These are phyloP conservation scores for Amniataba percoides DNA, from an alignment of 2,797 vertebrate species.

Conservation along the genomic window DNA sequence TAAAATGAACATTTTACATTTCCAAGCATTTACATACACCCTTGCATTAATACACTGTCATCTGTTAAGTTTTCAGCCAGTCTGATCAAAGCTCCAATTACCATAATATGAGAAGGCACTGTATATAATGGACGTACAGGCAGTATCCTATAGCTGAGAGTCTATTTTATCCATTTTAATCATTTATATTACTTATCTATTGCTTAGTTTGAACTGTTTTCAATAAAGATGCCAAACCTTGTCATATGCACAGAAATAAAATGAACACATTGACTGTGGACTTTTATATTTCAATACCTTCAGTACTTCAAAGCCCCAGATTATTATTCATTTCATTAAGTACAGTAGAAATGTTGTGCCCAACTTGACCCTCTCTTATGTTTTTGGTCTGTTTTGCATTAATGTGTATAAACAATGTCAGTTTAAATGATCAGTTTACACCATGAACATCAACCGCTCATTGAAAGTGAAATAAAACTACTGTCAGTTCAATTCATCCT, in stretches of 20 bases:
- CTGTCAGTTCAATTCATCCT: constrained; percentile 1
- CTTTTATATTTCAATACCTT: background rate
- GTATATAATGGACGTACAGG: background rate
- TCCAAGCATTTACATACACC: background rate
- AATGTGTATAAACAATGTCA: background rate
- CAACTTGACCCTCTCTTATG: background rate
- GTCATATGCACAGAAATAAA: background rate
- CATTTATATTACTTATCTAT: background rate
- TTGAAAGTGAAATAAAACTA: constrained; percentile 7
- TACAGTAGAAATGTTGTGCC: background rate
- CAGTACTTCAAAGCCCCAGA: background rate
- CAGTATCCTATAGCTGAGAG: no score
- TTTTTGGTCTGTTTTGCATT: background rate
- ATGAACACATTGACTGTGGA: background rate
- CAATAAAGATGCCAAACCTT: background rate
- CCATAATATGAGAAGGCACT: background rate
- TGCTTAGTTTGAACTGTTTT: background rate
- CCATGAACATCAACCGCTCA: constrained; percentile 11
- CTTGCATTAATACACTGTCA: background rate
- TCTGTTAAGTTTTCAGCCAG: background rate
- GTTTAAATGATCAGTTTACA: background rate
- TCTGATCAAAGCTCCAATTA: constrained; percentile 3
- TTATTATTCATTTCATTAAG: background rate
- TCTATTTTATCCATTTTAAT: background rate
- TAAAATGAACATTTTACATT: background rate